A percentile compares a stretch with the other conserved stretches of the same genome.
phyloP scores from a whole-genome alignment of 2,113 vertebrate genomes.

The Turnix velox region DNA sequence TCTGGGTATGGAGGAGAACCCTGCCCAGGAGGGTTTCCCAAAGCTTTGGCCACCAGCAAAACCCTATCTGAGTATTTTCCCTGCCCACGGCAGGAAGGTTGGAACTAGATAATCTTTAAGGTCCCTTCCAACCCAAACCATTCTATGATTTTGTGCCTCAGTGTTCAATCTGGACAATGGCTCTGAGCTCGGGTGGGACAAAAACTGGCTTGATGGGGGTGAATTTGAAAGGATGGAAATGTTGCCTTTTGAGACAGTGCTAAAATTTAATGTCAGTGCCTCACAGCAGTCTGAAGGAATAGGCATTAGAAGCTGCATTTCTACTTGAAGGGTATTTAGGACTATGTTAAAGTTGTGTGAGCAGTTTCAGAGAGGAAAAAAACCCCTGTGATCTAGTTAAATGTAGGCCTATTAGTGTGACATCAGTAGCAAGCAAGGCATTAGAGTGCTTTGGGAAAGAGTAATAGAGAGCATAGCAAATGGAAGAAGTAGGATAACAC shows the following conservation, averaged over 20 bases:
- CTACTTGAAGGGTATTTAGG: neutral
- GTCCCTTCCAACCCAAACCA: too few relatives aligned
- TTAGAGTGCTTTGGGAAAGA: neutral
- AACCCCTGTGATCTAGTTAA: neutral
- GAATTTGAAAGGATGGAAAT: neutral
- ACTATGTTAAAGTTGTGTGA: neutral
- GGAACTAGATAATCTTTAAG: too few relatives aligned
- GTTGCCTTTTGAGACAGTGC: neutral
- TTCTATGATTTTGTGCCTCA: neutral
- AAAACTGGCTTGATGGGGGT: neutral
- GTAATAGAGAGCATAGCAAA: slow-evolving; percentile 15
- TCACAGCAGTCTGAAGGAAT: neutral
- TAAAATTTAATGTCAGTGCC: neutral
- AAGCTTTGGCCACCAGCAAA: too few relatives aligned
- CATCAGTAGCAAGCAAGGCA: neutral
- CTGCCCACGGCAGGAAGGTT: too few relatives aligned
- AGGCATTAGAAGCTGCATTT: neutral
- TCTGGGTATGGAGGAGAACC: too few relatives aligned
- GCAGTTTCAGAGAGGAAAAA: neutral
- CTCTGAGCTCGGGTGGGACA: neutral
- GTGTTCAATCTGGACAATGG: neutral
- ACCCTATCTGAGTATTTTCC: too few relatives aligned
- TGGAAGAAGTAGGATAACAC: slow-evolving; percentile 51
- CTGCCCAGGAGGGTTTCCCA: too few relatives aligned
- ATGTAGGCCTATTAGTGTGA: neutral